Evolutionary conservation across 2,113 vertebrate genomes (phyloP).

Genomic region (Pantherophis guttatus): DNA sequence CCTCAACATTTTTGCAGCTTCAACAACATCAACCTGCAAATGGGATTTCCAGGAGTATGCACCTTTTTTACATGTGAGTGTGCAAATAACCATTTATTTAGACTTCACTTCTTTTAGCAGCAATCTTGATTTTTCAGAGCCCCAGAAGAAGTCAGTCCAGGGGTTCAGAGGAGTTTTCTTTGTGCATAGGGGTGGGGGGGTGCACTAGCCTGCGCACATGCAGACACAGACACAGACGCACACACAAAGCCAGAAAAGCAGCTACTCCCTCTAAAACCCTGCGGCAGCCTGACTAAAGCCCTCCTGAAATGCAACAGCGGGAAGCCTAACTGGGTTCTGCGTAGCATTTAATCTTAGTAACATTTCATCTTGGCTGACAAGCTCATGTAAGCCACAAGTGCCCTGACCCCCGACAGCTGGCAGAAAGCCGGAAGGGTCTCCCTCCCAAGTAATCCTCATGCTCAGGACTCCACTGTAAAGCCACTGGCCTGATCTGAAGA

Average conservation of each 20-base stretch:
- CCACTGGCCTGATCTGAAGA: constrained; percentile 30
- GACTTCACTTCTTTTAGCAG: neutral
- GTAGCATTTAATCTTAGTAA: constrained; percentile 78
- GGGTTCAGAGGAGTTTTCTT: neutral
- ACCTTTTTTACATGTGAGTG: neutral
- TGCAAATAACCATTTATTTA: neutral
- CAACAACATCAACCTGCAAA: neutral
- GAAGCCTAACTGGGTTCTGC: constrained; percentile 66
- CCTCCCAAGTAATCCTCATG: constrained; percentile 40
- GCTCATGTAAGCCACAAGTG: constrained; percentile 68
- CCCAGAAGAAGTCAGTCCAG: neutral
- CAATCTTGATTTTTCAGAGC: neutral
- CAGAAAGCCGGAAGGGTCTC: constrained; percentile 14
- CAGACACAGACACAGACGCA: neutral
- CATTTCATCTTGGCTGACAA: constrained; percentile 77
- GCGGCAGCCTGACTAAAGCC: neutral
- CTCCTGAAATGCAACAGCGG: constrained; percentile 59
- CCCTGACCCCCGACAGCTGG: constrained; percentile 43
- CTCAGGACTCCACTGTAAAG: constrained; percentile 50
- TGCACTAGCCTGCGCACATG: neutral
- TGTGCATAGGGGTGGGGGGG: neutral
- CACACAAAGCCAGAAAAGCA: neutral
- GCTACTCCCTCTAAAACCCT: neutral
- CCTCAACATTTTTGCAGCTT: neutral
- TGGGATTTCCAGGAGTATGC: neutral